Base-by-base conservation (phyloP, 2,113 vertebrate genomes). In the Thoracochromis brauschi region DNA sequence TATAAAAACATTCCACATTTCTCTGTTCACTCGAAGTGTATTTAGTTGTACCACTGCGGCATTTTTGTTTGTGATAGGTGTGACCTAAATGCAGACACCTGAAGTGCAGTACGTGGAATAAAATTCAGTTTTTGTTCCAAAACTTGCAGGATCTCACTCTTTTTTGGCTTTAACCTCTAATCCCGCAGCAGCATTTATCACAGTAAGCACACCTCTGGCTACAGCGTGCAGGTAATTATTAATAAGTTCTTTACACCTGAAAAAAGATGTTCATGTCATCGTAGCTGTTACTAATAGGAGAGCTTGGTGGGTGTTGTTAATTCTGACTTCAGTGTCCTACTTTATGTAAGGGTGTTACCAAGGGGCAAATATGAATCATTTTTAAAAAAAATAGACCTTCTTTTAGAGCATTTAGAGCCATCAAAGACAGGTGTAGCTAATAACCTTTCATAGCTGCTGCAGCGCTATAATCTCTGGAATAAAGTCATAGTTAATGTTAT, bases 71-170 rank as follows among this genome's bases (percentile, higher is more conserved):
- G 93, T 95, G 92, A 88, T 95, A 91, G 93, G 94, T 94, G 93
- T 96, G 80, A 94, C 73, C 93, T 85, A 87, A 91, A 94, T 93
- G 90, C 93, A 93, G 93, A 95, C 92, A 95, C 93, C 93, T 93
- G 91, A 96, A 93, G 93, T 96, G 94, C 93, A 96, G 94, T 95
- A 95, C 88, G 93, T 95, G 92, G 94, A 95, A 94, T 96, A 95
- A 96, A 96, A 88, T 89, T 86, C 71, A 47, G 82, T 87, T 95
- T 92, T 89, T 93, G 83, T 94, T 93, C 86, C 85, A 82, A 89
- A 86, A 35, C 26, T 12, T 65, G 29, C 5, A 9, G 35, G 19
- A 47, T 51, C 45, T n/a, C 16, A 13, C 26, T n/a, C 73, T 26
- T 58, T 55, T 24, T 57, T 84, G 31, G 6, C 17, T 63, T 21